phyloP scores from a whole-genome alignment of 2,797 vertebrate genomes.

The Rhabdomys pumilio region DNA sequence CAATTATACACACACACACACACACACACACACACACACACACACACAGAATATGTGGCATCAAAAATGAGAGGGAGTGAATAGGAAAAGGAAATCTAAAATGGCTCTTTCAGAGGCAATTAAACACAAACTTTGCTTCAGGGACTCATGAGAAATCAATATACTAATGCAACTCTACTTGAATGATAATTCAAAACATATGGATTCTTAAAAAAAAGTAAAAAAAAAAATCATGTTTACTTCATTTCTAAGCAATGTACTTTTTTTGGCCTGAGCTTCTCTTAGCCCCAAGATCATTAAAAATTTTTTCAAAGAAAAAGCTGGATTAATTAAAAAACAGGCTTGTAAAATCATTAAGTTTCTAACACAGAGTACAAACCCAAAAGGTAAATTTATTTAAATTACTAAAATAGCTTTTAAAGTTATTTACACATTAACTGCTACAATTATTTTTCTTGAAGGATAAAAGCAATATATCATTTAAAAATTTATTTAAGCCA shows the following conservation, averaged over 20 bases:
- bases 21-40: neutral
- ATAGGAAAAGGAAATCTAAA: neutral
- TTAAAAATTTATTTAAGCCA: slow-evolving; percentile 85
- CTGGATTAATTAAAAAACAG: slow-evolving; percentile 11
- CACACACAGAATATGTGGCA: neutral
- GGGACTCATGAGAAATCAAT: slow-evolving; percentile 17
- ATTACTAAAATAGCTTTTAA: slow-evolving; percentile 88
- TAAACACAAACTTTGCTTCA: neutral
- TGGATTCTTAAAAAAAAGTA: neutral
- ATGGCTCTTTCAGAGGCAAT: slow-evolving; percentile 16
- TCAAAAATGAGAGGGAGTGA: slow-evolving; percentile 14
- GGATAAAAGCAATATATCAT: slow-evolving; percentile 82
- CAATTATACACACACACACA: neutral
- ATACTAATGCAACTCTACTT: slow-evolving; percentile 24
- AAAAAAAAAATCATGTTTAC: neutral
- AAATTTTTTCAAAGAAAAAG: slow-evolving; percentile 36
- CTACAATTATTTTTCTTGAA: slow-evolving; percentile 82
- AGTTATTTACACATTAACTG: slow-evolving; percentile 82
- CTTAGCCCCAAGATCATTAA: slow-evolving; percentile 50
- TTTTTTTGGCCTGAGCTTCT: slow-evolving; percentile 63
- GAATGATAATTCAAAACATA: slow-evolving; percentile 50
- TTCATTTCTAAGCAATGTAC: neutral
- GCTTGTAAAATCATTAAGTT: slow-evolving; percentile 60
- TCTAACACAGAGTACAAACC: slow-evolving; percentile 79
- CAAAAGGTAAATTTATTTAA: slow-evolving; percentile 87